Percentiles rank a stretch among this genome's conserved stretches.
Conservation (phyloP, 2,888 invertebrate genomes). For the Melanophora roralis region DNA sequence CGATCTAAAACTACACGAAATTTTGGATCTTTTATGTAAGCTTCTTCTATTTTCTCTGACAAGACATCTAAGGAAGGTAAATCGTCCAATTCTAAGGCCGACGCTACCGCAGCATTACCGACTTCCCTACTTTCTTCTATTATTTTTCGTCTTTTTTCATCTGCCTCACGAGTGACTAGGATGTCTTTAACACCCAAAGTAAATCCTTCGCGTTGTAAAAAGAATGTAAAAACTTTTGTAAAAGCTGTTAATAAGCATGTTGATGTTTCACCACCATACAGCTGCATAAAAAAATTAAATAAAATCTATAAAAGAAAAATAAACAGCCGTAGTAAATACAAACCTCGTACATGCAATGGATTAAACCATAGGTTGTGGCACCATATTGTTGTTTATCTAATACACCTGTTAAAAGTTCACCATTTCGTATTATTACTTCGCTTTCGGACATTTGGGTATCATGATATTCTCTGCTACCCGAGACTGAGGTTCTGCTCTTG, state of each 20-base stretch:
- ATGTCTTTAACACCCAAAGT: constrained; percentile 97
- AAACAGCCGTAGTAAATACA: constrained; percentile 50
- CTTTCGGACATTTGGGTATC: constrained; percentile 86
- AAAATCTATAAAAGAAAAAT: no score
- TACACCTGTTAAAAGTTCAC: constrained; percentile 90
- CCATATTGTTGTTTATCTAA: constrained; percentile 98
- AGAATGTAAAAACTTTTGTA: constrained; percentile 93
- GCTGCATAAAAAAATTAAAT: constrained; percentile 73
- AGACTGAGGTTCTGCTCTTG: constrained; percentile 74
- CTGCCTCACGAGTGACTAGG: constrained; percentile 85
- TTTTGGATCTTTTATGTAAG: constrained; percentile 84
- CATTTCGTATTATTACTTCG: constrained; percentile 90
- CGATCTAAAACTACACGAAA: constrained; percentile 89
- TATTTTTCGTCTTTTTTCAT: constrained; percentile 83
- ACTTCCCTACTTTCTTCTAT: constrained; percentile 82
- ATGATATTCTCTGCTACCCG: constrained; percentile 38
- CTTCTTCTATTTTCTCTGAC: constrained; percentile 83
- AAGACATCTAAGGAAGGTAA: constrained; percentile 81
- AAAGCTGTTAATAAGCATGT: constrained; percentile 90
- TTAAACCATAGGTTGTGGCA: constrained; percentile 94
- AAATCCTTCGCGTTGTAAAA: constrained; percentile 93
- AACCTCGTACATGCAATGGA: constrained; percentile 95
- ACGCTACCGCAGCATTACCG: constrained; percentile 82
- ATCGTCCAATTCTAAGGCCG: constrained; percentile 83
- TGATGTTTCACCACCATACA: constrained; percentile 94